A percentile compares a stretch with the other conserved stretches of the same genome.
Evolutionary conservation across 2,888 invertebrate genomes (phyloP).

Genomic region (Scaptodrosophila latifasciaeformis): DNA sequence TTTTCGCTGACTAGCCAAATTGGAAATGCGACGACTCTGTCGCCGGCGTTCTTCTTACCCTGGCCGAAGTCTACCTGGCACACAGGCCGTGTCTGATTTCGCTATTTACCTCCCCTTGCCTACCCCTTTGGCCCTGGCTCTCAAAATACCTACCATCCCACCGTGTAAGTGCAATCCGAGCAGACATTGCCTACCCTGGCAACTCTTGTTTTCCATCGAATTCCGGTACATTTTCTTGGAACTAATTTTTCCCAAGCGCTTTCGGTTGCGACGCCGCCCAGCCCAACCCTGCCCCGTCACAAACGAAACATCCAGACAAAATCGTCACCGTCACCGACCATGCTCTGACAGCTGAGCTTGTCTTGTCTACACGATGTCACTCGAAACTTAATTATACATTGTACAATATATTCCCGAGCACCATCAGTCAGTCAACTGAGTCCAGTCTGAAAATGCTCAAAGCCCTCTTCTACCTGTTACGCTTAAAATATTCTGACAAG

Average conservation of each 20-base stretch:
- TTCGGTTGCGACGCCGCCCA: slow-evolving; percentile 28
- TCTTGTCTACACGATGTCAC: slow-evolving; percentile 28
- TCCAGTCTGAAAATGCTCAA: no score
- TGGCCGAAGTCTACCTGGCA: slow-evolving; percentile 21
- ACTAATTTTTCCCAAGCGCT: slow-evolving; percentile 71
- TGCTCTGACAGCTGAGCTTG: slow-evolving; percentile 21
- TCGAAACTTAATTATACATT: slow-evolving; percentile 17
- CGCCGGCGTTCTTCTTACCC: not conserved
- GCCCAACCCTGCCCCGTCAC: slow-evolving; percentile 13
- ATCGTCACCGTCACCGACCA: not conserved
- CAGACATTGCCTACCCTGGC: slow-evolving; percentile 32
- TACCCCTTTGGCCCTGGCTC: slow-evolving; percentile 36
- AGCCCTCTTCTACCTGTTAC: no score
- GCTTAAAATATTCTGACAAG: no score
- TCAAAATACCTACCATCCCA: slow-evolving; percentile 36
- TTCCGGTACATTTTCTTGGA: slow-evolving; percentile 73
- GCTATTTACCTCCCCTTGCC: slow-evolving; percentile 31
- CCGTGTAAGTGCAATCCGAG: slow-evolving; percentile 44
- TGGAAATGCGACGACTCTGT: slow-evolving; percentile 12
- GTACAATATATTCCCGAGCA: no score
- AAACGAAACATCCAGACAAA: not conserved
- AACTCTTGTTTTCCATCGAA: slow-evolving; percentile 67
- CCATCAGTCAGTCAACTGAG: no score
- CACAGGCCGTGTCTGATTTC: slow-evolving; percentile 36
- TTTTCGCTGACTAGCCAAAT: slow-evolving; percentile 40